A percentile compares a stretch with the other conserved stretches of the same genome.
phyloP scores from a whole-genome alignment of 2,113 vertebrate genomes.

The Psilopogon haemacephalus region DNA sequence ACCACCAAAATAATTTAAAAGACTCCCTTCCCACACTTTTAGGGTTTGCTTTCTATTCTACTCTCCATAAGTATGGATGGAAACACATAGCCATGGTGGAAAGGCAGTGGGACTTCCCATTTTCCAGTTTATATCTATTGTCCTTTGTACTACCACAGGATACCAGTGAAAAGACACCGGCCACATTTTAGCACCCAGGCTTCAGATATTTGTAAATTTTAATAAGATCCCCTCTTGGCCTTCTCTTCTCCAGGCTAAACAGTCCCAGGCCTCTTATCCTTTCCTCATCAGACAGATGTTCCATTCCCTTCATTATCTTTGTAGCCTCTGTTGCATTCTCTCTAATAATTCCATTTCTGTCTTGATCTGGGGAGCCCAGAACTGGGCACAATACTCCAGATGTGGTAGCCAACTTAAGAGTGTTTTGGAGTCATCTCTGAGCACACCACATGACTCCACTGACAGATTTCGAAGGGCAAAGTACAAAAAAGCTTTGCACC shows the following conservation, averaged over 20 bases:
- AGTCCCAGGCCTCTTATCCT: too few species aligned
- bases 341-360: too few species aligned
- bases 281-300: too few species aligned
- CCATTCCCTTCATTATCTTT: too few species aligned
- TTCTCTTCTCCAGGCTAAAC: too few species aligned
- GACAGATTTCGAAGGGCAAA: background rate
- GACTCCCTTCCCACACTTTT: background rate
- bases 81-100: background rate
- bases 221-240: too few species aligned
- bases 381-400: too few species aligned
- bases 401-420: background rate
- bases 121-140: background rate
- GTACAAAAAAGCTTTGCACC: background rate
- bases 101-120: background rate
- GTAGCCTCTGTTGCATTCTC: too few species aligned
- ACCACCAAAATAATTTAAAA: background rate
- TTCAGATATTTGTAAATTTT: too few species aligned
- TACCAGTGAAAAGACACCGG: too few species aligned
- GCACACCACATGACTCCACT: accelerated
- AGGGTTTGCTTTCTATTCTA: background rate
- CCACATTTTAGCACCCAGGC: too few species aligned
- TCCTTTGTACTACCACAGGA: background rate
- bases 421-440: background rate
- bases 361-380: too few species aligned
- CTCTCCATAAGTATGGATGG: background rate